These are phyloP conservation scores for Amniataba percoides DNA, from an alignment of 2,797 vertebrate genomes.

Conservation along the genomic window DNA sequence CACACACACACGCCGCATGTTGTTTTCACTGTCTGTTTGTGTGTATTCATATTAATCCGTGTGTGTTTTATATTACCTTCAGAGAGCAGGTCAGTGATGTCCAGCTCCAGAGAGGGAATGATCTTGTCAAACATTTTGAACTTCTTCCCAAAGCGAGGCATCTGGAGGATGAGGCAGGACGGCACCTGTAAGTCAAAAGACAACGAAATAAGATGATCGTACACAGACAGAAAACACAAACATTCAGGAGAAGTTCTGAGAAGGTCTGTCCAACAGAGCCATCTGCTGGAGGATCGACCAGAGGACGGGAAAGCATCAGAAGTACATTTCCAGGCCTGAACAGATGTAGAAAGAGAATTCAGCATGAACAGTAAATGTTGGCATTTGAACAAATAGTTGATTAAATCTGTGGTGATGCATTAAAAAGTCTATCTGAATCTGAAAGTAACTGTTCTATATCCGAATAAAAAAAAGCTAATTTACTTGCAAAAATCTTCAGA, in stretches of 20 bases:
- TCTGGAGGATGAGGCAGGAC: constrained; percentile 93
- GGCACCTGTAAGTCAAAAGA: constrained; percentile 83
- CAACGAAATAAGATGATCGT: not conserved
- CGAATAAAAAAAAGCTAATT: too few species aligned
- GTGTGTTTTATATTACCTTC: constrained; percentile 79
- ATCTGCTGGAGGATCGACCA: constrained; percentile 53
- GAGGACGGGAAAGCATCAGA: not conserved
- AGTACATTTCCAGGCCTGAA: not conserved
- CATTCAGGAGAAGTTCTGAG: not conserved
- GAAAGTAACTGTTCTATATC: not conserved
- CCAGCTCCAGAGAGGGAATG: constrained; percentile 90
- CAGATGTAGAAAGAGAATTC: not conserved
- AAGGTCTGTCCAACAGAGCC: constrained; percentile 50
- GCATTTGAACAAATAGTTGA: not conserved
- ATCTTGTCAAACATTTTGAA: constrained; percentile 97
- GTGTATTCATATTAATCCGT: not conserved
- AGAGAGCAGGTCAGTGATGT: constrained; percentile 89
- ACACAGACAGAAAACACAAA: not conserved
- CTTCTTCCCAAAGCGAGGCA: constrained; percentile 94
- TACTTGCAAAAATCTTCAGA: too few species aligned
- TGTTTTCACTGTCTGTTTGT: not conserved
- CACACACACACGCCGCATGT: constrained; percentile 13
- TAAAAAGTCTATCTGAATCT: not conserved
- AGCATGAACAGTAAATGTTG: not conserved
- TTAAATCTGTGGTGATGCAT: not conserved